Evolutionary conservation across 2,113 vertebrate species (phyloP), one percentile per base, ranked within the genome.

Genomic region (Aix galericulata): DNA sequence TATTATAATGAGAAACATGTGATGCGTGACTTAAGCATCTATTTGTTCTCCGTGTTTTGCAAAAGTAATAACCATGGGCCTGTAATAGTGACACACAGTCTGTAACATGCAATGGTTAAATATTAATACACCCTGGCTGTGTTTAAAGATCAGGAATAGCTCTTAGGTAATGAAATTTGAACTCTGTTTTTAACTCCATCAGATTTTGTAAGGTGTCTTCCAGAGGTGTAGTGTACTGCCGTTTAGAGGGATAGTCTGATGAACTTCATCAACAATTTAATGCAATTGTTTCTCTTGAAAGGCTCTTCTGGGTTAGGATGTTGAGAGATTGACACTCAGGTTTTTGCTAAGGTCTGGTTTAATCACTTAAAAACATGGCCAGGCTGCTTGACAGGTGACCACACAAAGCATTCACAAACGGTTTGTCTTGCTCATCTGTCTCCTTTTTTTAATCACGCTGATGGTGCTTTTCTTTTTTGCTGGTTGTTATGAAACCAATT

Each of bases 101-200:
- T 93, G 75, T 91, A 59, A 82, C 81, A 29, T 77, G 75, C 62
- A 38, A 44, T 93, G 79, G 92, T 97, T 96, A 96, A 96, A 94
- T 93, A 96, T 97, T 97, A 97, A 96, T 95, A 58, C 68, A 68
- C 66, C 48, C 58, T 72, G 85, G 23, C 77, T 72, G 9, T 89
- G 83, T 96, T 96, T 96, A 93, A 96, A 96, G 91, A 93, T 92
- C 42, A 88, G 36, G 92, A 92, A 86, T n/a, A 32, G 29, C 50
- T 96, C 74, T 91, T 85, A 64, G n/a, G 86, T 93, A 86, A 89
- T 87, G 89, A 96, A 94, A 89, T 0, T 8, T 96, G 87, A 88
- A 81, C 44, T 74, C 67, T 82, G 21, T 78, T 69, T 66, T 31
- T 66, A 84, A 25, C 26, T 67, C 42, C 44, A n/a, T 74, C 7